phyloP scores from a whole-genome alignment of 1,140 invertebrate genomes.

The Anagrus nilaparvatae region DNA sequence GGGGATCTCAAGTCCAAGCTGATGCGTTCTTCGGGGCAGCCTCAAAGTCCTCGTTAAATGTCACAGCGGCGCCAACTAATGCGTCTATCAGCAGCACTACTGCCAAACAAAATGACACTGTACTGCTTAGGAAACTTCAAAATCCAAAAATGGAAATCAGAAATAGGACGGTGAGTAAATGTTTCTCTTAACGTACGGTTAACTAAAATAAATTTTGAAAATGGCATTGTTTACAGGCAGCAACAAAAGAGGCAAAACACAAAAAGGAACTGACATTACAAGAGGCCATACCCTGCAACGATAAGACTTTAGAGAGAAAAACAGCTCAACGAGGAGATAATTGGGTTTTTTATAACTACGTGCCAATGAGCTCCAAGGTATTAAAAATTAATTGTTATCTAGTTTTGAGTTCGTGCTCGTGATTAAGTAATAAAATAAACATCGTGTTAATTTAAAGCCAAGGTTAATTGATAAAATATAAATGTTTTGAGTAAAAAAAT shows the following conservation, averaged over 20 bases:
- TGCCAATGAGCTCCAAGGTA: constrained; percentile 40
- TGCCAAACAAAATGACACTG: too few species aligned
- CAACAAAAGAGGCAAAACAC: constrained; percentile 4
- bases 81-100: background rate
- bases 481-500: too few species aligned
- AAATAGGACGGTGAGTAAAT: too few species aligned
- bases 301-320: constrained; percentile 50
- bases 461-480: too few species aligned
- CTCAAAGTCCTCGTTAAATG: constrained; percentile 1
- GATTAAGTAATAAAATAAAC: too few species aligned
- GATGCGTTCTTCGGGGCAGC: constrained; percentile 11
- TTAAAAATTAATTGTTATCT: too few species aligned
- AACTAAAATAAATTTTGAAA: too few species aligned
- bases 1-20: constrained; percentile 25
- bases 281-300: constrained; percentile 51
- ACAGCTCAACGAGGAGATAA: constrained; percentile 74
- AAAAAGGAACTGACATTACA: constrained; percentile 30
- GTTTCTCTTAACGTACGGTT: too few species aligned
- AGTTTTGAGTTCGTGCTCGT: too few species aligned
- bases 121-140: background rate
- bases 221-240: too few species aligned
- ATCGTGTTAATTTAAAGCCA: too few species aligned
- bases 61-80: constrained; percentile 13
- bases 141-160: too few species aligned
- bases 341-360: constrained; percentile 84